Evolutionary conservation across 2,888 invertebrate species (phyloP).

Genomic region (Drosophila borealis): DNA sequence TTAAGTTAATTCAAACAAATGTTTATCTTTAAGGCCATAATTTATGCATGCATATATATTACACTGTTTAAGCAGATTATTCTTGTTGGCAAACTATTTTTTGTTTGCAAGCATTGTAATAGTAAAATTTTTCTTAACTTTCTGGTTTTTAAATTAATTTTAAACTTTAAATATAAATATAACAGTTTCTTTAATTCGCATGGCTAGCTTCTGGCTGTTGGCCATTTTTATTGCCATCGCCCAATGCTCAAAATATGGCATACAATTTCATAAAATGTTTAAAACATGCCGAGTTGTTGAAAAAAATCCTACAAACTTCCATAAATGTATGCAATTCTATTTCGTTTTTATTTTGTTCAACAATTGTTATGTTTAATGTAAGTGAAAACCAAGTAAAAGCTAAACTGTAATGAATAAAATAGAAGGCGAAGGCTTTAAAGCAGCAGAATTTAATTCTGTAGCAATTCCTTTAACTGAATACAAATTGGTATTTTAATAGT

Average conservation of each 20-base stretch:
- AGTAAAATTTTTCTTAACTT: too few species aligned
- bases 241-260: constrained; percentile 37
- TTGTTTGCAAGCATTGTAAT: too few species aligned
- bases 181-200: background rate
- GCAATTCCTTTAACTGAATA: too few species aligned
- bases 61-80: too few species aligned
- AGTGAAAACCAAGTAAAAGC: background rate
- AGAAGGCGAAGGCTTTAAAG: constrained; percentile 42
- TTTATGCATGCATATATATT: too few species aligned
- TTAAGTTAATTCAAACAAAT: too few species aligned
- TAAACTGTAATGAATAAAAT: constrained; percentile 42
- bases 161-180: background rate
- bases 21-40: too few species aligned
- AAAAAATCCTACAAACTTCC: constrained; percentile 7
- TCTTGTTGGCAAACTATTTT: too few species aligned
- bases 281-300: constrained; percentile 9
- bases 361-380: background rate
- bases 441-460: too few species aligned
- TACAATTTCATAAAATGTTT: constrained; percentile 40
- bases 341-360: constrained; percentile 36
- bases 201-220: too few species aligned
- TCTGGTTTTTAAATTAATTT: background rate
- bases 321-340: constrained; percentile 62
- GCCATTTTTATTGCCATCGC: constrained; percentile 36
- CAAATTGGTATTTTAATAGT: too few species aligned